Base-by-base conservation (phyloP, 2,113 vertebrate genomes). In the Pycnonotus jocosus region DNA sequence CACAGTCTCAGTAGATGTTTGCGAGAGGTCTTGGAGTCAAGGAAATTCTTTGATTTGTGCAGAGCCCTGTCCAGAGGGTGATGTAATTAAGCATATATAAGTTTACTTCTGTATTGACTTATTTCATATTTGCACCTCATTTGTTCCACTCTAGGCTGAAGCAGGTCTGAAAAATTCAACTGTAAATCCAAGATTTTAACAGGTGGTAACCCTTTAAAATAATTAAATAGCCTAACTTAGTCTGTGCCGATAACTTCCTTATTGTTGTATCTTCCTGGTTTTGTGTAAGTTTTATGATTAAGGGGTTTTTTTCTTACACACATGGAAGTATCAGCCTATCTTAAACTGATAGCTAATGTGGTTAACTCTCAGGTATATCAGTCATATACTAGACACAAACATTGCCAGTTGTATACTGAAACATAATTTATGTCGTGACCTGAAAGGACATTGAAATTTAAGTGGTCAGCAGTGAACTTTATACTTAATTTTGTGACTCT, bases 391-490 rank as follows among this genome's bases (percentile, higher is more conserved):
- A 40, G 56, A 35, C 45, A 77, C 66, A 92, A 69, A 25, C 33
- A 44, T 76, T 81, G 45, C 24, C 3, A 2, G 10, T 35, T 91
- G 37, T 72, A 38, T 57, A 47, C 50, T 57, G 79, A 80, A 90
- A 61, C 28, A 87, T 53, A 64, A 83, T 89, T 87, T 88, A 35
- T 86, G 48, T 80, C 48, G 37, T 92, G 87, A 65, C 50, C 54
- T 72, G 58, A 90, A 93, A 93, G 45, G 24, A 62, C 61, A 42
- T 48, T 71, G 17, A 68, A 92, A 64, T 91, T 12, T 68, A 84
- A 87, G 78, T 73, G 58, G 62, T 89, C 66, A 70, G 50, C 74
- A 56, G 54, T 88, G 91, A 95, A 88, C 92, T 90, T 94, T 90
- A 47, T 72, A 47, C 65, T 85, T 89, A 27, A 61, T 50, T 89